Evolutionary conservation across 1,140 invertebrate genomes (phyloP).

Genomic region (Saxidomus purpurata): DNA sequence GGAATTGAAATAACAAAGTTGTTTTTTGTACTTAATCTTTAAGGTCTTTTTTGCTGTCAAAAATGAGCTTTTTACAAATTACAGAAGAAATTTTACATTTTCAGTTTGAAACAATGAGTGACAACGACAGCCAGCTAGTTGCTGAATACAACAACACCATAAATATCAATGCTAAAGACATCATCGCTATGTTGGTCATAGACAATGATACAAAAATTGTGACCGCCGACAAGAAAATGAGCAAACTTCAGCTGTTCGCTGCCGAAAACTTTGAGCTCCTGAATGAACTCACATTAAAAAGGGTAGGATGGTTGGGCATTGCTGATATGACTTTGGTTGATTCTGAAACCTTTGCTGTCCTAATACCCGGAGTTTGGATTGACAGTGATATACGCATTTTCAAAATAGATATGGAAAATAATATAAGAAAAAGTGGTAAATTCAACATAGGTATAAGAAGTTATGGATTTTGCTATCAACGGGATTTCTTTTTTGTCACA

Average conservation of each 20-base stretch:
- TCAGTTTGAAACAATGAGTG: neutral
- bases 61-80: too few relatives aligned
- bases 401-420: neutral
- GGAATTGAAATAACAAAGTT: too few relatives aligned
- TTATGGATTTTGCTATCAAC: conserved; percentile 1
- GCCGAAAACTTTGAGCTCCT: neutral
- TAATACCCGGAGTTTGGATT: neutral
- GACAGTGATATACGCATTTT: neutral
- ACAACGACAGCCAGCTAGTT: neutral
- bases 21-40: too few relatives aligned
- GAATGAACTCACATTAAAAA: neutral
- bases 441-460: neutral
- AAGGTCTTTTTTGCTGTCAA: too few relatives aligned
- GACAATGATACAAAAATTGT: conserved; percentile 8
- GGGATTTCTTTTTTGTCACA: conserved; percentile 8
- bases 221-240: neutral
- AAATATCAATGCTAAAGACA: neutral
- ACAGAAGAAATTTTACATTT: too few relatives aligned
- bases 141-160: neutral
- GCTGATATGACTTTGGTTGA: neutral
- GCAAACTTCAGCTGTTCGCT: neutral
- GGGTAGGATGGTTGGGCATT: neutral
- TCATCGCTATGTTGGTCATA: neutral
- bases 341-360: neutral
- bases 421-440: neutral